Evolutionary conservation across 1,140 invertebrate genomes (phyloP).

Genomic region (Sycobia sp.): DNA sequence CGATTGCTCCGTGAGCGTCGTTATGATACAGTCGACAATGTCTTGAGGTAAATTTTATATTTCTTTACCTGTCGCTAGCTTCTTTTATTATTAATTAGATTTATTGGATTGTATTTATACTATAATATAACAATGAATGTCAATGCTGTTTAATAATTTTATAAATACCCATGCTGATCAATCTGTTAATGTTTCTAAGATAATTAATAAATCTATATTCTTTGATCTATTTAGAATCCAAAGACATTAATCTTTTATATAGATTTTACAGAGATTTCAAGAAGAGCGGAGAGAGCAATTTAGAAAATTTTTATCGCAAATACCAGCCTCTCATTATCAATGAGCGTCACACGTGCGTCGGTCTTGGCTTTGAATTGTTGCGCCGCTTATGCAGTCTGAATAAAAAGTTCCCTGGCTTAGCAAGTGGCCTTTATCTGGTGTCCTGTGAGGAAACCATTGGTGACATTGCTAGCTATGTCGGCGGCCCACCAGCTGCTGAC

Average conservation of each 20-base stretch:
- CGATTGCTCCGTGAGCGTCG: constrained; percentile 76
- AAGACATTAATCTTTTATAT: too few relatives aligned
- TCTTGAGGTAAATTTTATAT: constrained; percentile 65
- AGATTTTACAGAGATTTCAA: constrained; percentile 77
- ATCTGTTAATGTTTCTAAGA: too few relatives aligned
- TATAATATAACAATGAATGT: too few relatives aligned
- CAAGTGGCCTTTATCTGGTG: constrained; percentile 72
- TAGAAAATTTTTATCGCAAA: constrained; percentile 73
- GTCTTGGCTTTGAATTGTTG: constrained; percentile 80
- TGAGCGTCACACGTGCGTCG: constrained; percentile 85
- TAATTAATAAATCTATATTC: too few relatives aligned
- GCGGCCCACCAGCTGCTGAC: constrained; percentile 65
- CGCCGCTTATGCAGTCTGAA: constrained; percentile 64
- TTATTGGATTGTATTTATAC: too few relatives aligned
- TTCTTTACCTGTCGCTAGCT: too few relatives aligned
- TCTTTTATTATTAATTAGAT: too few relatives aligned
- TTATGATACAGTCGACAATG: constrained; percentile 87
- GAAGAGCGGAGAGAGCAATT: constrained; percentile 64
- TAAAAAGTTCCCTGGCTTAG: constrained; percentile 69
- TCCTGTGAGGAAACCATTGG: constrained; percentile 87
- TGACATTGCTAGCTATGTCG: constrained; percentile 70
- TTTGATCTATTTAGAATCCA: too few relatives aligned
- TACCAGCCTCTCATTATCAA: constrained; percentile 79
- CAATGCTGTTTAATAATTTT: too few relatives aligned
- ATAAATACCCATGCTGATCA: too few relatives aligned